phyloP scores from a whole-genome alignment of 2,888 invertebrate species.

The Flexamia atlantica region DNA sequence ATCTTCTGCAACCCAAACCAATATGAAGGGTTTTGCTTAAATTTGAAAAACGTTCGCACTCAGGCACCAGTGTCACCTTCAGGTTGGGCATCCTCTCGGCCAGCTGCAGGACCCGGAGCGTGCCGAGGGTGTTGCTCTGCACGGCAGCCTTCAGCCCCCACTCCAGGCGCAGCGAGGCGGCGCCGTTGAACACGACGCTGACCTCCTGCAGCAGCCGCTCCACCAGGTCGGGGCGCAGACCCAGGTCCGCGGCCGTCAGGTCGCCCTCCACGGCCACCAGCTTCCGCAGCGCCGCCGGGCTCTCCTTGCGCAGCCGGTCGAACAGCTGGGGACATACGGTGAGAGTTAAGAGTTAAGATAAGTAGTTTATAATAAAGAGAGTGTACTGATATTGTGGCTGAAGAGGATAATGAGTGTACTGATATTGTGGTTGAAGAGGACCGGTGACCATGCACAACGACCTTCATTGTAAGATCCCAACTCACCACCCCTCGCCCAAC shows the following conservation, averaged over 20 bases:
- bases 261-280: conserved; percentile 87
- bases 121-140: conserved; percentile 93
- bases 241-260: conserved; percentile 82
- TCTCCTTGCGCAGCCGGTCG: conserved; percentile 82
- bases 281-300: conserved; percentile 86
- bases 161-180: conserved; percentile 94
- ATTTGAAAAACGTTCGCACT: too few species aligned
- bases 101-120: conserved; percentile 86
- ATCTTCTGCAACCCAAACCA: too few species aligned
- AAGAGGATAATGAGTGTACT: too few species aligned
- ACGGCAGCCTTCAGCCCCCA: conserved; percentile 92
- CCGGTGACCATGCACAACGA: too few species aligned
- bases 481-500: too few species aligned
- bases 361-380: too few species aligned
- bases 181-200: conserved; percentile 93
- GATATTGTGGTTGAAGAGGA: too few species aligned
- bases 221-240: conserved; percentile 80
- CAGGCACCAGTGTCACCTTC: conserved; percentile 74
- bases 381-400: too few species aligned
- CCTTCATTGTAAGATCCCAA: too few species aligned
- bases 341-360: too few species aligned
- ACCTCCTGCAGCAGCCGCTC: conserved; percentile 83
- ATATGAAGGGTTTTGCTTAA: too few species aligned
- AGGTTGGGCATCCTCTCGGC: conserved; percentile 88
- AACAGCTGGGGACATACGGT: conserved; percentile 85